Base-by-base conservation (phyloP, 2,888 invertebrate genomes). In the Drosophila trichaetosa region DNA sequence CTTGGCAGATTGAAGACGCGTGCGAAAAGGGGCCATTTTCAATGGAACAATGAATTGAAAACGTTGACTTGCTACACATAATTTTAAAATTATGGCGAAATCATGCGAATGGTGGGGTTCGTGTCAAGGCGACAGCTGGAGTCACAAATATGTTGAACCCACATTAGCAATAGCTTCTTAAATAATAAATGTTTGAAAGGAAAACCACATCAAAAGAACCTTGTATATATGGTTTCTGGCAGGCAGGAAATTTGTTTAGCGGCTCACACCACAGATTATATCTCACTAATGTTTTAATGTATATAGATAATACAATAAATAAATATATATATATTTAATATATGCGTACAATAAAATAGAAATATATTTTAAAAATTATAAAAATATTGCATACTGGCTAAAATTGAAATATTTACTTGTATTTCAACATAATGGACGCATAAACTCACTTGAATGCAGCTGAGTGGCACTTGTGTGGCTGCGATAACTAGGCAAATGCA, bases 1-100 rank as follows among this genome's bases (percentile, higher is more conserved):
- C 46, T 46, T 24, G 46, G 24, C 46, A 46, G 57, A 34, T 27
- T 27, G 51, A 40, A 57, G 52, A 46, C 42, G 42, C 46, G 42
- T 54, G 61, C 27, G 0, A 27, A 57, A 46, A 46, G 36, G 46
- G 49, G n/a, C 24, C 4, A 11, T 52, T 68, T 51, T 13, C n/a
- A 33, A 46, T 18, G 36, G 27, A 2, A 61, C 29, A 57, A 69
- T 38, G 60, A 46, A 73, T 57, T 52, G 52, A 64, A 79, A 69
- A 65, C 40, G 54, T 61, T 69, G 71, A 67, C 70, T 74, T 75
- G 69, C 61, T 76, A 75, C 75, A 71, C 61, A 80, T 67, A 31
- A 80, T 80, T 80, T 52, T 10, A 42, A 67, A 76, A 80, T 76
- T 60, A 80, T 78, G 70, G 61, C 76, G 0, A 76, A 80, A 76